Percentiles rank a stretch among this genome's conserved stretches.
phyloP scores from a whole-genome alignment of 2,888 invertebrate species.

The Reticulitermes lucifugus region DNA sequence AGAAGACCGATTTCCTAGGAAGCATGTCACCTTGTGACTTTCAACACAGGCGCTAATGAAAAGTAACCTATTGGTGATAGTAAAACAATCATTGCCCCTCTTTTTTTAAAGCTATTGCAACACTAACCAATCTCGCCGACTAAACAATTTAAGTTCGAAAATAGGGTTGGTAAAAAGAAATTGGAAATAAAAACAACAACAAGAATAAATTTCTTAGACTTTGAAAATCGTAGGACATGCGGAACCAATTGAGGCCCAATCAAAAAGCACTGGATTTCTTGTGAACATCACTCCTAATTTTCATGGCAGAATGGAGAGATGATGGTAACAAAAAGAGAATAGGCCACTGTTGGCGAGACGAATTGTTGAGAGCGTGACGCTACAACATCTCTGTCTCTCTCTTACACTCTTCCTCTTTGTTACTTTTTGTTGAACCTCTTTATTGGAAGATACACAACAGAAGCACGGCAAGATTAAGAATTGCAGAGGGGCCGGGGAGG shows the following conservation, averaged over 20 bases:
- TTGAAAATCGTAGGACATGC: slow-evolving; percentile 1
- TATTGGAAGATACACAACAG: slow-evolving; percentile 13
- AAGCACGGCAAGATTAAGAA: neutral
- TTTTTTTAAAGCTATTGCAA: neutral
- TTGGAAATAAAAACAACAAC: neutral
- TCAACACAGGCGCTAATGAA: slow-evolving; percentile 10
- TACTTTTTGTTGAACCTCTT: neutral
- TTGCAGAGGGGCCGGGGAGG: neutral
- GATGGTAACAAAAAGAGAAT: neutral
- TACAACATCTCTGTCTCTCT: neutral
- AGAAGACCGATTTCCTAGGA: slow-evolving; percentile 16
- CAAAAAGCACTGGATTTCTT: slow-evolving; percentile 5
- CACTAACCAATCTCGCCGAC: slow-evolving; percentile 13
- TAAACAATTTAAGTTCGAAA: slow-evolving; percentile 13
- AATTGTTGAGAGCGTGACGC: neutral
- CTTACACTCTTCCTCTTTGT: neutral
- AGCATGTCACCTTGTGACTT: neutral
- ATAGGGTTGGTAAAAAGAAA: slow-evolving; percentile 1
- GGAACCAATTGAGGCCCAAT: slow-evolving; percentile 9
- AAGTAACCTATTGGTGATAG: neutral
- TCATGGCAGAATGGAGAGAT: slow-evolving; percentile 7
- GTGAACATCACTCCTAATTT: slow-evolving; percentile 7
- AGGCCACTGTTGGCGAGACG: slow-evolving; percentile 2
- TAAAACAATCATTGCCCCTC: neutral
- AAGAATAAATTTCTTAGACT: slow-evolving; percentile 11